Evolutionary conservation across 2,113 vertebrate species (phyloP).

Genomic region (Anser cygnoides): DNA sequence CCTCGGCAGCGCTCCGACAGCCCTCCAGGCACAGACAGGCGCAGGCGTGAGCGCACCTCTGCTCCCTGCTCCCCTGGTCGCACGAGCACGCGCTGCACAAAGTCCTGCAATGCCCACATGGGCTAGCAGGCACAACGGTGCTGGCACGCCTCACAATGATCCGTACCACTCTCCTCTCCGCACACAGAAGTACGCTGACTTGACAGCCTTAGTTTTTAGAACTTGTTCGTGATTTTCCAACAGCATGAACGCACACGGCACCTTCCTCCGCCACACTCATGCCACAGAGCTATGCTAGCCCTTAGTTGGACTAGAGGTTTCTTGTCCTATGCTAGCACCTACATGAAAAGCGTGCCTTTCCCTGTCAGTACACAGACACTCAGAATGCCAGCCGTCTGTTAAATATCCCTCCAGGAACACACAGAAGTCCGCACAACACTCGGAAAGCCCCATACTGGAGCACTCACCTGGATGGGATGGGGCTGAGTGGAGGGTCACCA

Average conservation of each 20-base stretch:
- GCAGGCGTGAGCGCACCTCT: rapidly evolving
- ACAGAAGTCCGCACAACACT: neutral
- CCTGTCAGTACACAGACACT: neutral
- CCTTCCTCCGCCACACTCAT: neutral
- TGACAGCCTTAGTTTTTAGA: neutral
- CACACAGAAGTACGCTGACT: neutral
- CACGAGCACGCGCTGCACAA: neutral
- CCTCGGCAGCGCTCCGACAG: neutral
- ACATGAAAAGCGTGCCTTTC: neutral
- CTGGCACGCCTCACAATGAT: rapidly evolving
- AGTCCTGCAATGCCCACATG: rapidly evolving
- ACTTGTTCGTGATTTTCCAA: rapidly evolving
- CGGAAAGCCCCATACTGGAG: neutral
- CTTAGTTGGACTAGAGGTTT: neutral
- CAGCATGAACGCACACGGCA: neutral
- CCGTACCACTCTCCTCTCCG: neutral
- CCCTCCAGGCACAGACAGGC: neutral
- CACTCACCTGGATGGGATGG: neutral
- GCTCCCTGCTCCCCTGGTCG: neutral
- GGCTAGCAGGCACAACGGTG: neutral
- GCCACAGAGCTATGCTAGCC: neutral
- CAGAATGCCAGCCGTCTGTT: neutral
- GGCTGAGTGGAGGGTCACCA: neutral
- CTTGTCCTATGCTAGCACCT: neutral
- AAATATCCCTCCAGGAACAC: neutral